These are phyloP conservation scores for Ochropleura leucogaster DNA, from an alignment of 2,888 invertebrate genomes.

Conservation along the genomic window DNA sequence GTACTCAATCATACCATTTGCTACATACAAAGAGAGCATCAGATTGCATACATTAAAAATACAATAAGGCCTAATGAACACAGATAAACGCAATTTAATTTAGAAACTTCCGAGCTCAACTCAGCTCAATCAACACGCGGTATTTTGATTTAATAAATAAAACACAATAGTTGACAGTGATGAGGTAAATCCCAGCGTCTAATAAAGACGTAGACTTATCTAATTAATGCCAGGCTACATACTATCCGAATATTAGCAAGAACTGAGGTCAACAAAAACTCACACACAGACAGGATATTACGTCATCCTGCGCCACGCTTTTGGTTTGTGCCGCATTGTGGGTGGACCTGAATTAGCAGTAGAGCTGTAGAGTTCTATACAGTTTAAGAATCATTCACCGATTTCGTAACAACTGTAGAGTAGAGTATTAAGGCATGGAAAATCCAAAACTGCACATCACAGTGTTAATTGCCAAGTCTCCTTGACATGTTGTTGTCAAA, in stretches of 20 bases:
- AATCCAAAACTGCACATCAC: conserved; percentile 28
- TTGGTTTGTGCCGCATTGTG: conserved; percentile 55
- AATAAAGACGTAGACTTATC: conserved; percentile 32
- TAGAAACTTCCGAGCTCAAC: conserved; percentile 18
- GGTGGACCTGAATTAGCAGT: conserved; percentile 45
- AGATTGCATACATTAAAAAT: conserved; percentile 44
- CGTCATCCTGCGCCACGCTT: conserved; percentile 66
- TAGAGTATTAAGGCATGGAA: conserved; percentile 16
- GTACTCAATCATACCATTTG: conserved; percentile 40
- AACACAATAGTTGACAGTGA: conserved; percentile 3
- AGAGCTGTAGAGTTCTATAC: conserved; percentile 14
- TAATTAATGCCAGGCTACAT: conserved; percentile 36
- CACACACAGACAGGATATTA: conserved; percentile 69
- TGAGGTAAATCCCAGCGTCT: conserved; percentile 11
- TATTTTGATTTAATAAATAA: background rate
- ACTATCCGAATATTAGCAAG: conserved; percentile 39
- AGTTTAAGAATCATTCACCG: conserved; percentile 12
- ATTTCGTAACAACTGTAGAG: conserved; percentile 20
- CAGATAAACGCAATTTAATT: conserved; percentile 16
- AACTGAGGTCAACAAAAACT: conserved; percentile 59
- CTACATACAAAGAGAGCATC: conserved; percentile 27
- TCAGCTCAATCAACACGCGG: background rate
- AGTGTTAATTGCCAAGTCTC: conserved; percentile 44
- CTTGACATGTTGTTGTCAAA: conserved; percentile 48
- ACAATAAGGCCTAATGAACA: conserved; percentile 39